Evolutionary conservation across 2,113 vertebrate genomes (phyloP), one percentile per base, ranked within the genome.

Genomic region (Sclerurus mexicanus): DNA sequence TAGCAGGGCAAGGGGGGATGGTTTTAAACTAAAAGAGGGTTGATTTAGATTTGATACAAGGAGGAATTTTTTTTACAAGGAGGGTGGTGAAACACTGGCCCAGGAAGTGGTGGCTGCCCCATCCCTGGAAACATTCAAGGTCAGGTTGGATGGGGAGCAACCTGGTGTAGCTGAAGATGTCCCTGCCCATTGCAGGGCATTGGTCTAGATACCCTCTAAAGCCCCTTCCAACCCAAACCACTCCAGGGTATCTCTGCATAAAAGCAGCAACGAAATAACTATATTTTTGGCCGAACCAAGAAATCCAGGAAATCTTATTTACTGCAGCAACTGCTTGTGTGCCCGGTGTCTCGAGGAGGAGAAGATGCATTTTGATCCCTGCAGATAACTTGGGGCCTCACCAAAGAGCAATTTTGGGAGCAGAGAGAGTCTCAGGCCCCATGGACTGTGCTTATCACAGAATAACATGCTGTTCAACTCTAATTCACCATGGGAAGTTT

Each of bases 401-500:
- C 85, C 71, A 27, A 58, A 35, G 76, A 84, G 60, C 96, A 82
- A 7, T 55, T 91, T 33, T 9, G 1, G 35, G 42, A 92, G 82
- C 80, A 49, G n/a, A 24, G 78, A 28, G 73, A 15, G 90, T 86
- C 93, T 85, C 2, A 0, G 80, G 80, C 33, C 80, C 88, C 87
- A 19, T 2, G 77, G 73, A 72, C 35, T 42, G 90, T 23, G 71
- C 96, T 97, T 96, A 97, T 97, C 97, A 44, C 74, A 71, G 76
- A 64, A 24, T 9, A 83, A 52, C 95, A 96, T 56, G 14, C 95
- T 85, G 92, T 28, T n/a, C 56, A 69, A 63, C 74, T 91, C 63
- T 80, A 93, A 96, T 93, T 85, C 96, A 85, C 96, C 87, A 4
- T 53, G 95, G 84, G 62, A 94, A 95, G 86, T 35, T 87, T 68